These are phyloP conservation scores for Spicauda simplicius DNA, from an alignment of 2,888 invertebrate species.

Conservation along the genomic window DNA sequence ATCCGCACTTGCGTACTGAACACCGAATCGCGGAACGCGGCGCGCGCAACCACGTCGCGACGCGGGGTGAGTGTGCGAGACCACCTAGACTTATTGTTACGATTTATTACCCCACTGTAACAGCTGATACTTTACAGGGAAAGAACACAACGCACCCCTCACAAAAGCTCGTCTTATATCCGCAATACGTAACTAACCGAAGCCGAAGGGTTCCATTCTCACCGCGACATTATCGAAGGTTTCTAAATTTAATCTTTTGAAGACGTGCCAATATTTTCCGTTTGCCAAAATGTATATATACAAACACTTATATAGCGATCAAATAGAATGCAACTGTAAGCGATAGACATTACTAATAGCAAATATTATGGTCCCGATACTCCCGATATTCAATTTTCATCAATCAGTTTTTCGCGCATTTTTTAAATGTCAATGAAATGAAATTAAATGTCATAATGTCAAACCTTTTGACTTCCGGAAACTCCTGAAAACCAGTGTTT, in stretches of 20 bases:
- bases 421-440: not conserved
- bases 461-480: not conserved
- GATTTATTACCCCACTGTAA: conserved; percentile 17
- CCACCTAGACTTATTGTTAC: conserved; percentile 42
- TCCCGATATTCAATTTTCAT: too few relatives aligned
- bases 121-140: conserved; percentile 17
- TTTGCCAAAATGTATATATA: conserved; percentile 43
- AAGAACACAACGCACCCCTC: conserved; percentile 2
- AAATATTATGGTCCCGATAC: not conserved
- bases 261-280: conserved; percentile 61
- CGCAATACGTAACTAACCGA: conserved; percentile 15
- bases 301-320: conserved; percentile 9
- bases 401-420: conserved; percentile 7
- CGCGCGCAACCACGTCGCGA: conserved; percentile 67
- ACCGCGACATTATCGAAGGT: conserved; percentile 37
- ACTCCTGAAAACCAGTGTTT: not conserved
- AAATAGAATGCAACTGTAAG: conserved; percentile 9
- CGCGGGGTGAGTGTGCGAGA: conserved; percentile 59
- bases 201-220: conserved; percentile 31
- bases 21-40: conserved; percentile 63
- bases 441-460: not conserved
- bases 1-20: conserved; percentile 73
- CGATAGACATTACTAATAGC: not conserved
- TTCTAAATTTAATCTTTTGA: conserved; percentile 71
- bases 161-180: conserved; percentile 4